A percentile compares a stretch with the other conserved stretches of the same genome.
Conservation (phyloP, 2,888 invertebrate species). For the Uropetala carovei region DNA sequence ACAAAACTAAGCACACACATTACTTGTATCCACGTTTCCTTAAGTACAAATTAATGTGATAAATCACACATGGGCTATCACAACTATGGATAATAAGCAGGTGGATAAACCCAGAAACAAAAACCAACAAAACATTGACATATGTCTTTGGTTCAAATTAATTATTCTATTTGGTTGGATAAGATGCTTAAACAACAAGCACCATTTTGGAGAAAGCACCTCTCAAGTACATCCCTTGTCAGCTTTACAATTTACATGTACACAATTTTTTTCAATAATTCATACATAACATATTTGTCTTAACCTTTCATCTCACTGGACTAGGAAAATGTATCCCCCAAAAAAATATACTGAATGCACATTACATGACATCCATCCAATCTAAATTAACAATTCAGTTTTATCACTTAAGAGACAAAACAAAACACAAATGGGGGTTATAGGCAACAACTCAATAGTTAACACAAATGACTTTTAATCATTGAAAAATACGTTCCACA, state of each 20-base stretch:
- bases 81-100: conserved; percentile 56
- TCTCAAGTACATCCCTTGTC: conserved; percentile 44
- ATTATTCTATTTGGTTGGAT: conserved; percentile 60
- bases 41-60: conserved; percentile 63
- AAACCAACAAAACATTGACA: conserved; percentile 64
- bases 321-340: conserved; percentile 60
- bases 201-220: conserved; percentile 53
- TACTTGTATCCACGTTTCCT: conserved; percentile 62
- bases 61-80: conserved; percentile 62
- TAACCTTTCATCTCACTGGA: conserved; percentile 62
- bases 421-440: conserved; percentile 62
- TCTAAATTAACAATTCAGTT: conserved; percentile 29
- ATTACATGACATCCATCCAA: conserved; percentile 48
- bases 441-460: conserved; percentile 54
- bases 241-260: conserved; percentile 55
- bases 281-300: conserved; percentile 64
- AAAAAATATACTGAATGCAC: conserved; percentile 53
- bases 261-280: conserved; percentile 59
- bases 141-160: conserved; percentile 62
- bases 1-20: conserved; percentile 63
- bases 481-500: conserved; percentile 34
- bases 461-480: conserved; percentile 45
- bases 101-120: conserved; percentile 63
- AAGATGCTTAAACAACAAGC: conserved; percentile 55
- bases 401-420: conserved; percentile 56